Evolutionary conservation across 2,797 vertebrate genomes (phyloP).

Genomic region (Morus bassanus): DNA sequence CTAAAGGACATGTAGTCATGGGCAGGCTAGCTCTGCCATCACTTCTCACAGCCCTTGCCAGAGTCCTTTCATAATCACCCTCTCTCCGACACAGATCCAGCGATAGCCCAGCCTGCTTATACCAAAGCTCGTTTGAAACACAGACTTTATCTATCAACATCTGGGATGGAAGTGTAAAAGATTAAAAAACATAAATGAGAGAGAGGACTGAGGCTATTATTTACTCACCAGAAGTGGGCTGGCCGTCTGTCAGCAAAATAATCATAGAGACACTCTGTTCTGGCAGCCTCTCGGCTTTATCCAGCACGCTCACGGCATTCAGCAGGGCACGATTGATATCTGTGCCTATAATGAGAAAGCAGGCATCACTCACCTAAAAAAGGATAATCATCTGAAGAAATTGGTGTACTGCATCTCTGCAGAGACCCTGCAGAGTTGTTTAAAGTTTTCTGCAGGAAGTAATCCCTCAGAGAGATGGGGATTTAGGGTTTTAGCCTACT

Average conservation of each 20-base stretch:
- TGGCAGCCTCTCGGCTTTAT: constrained; percentile 68
- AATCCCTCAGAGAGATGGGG: not conserved
- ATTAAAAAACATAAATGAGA: not conserved
- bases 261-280: constrained; percentile 82
- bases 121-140: not conserved
- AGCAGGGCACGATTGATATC: constrained; percentile 85
- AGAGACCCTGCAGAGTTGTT: not conserved
- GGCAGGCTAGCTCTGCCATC: not conserved
- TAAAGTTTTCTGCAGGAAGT: not conserved
- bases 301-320: constrained; percentile 76
- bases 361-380: not conserved
- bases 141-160: not conserved
- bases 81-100: accelerated
- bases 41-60: not conserved
- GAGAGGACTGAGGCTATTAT: not conserved
- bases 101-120: not conserved
- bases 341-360: constrained; percentile 76
- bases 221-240: constrained; percentile 85
- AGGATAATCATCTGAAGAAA: not conserved
- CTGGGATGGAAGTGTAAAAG: not conserved
- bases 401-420: not conserved
- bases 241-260: constrained; percentile 91
- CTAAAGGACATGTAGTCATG: not conserved
- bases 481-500: not conserved
- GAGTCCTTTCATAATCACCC: not conserved